These are phyloP conservation scores for Cyanoderma ruficeps DNA, from an alignment of 2,113 vertebrate genomes.

Conservation along the genomic window DNA sequence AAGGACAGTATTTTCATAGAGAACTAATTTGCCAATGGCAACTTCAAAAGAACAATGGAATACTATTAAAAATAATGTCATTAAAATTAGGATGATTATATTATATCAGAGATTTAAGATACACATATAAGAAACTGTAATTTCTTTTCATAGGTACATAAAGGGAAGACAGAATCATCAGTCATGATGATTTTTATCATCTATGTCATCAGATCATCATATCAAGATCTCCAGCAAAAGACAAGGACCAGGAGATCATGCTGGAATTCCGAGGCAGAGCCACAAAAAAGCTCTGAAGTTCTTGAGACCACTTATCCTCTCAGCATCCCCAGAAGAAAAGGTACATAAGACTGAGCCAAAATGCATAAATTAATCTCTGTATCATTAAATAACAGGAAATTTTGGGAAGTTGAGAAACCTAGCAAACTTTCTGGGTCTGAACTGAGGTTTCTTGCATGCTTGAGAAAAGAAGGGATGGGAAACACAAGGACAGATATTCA, in stretches of 20 bases:
- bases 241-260: background rate
- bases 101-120: background rate
- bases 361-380: background rate
- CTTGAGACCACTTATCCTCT: background rate
- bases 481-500: conserved; percentile 22
- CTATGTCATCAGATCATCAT: background rate
- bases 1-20: background rate
- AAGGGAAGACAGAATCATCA: background rate
- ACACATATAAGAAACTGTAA: background rate
- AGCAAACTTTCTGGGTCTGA: background rate
- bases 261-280: background rate
- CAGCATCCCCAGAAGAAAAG: background rate
- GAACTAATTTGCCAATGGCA: background rate
- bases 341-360: background rate
- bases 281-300: background rate
- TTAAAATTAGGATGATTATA: background rate
- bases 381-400: background rate
- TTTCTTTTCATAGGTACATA: background rate
- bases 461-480: background rate
- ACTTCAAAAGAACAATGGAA: background rate
- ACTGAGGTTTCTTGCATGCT: background rate
- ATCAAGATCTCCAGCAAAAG: background rate
- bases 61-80: background rate
- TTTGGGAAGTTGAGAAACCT: background rate
- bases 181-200: background rate